Evolutionary conservation across 2,888 invertebrate species (phyloP), one percentile per base, ranked within the genome.

Genomic region (Habrosyne pyritoides): DNA sequence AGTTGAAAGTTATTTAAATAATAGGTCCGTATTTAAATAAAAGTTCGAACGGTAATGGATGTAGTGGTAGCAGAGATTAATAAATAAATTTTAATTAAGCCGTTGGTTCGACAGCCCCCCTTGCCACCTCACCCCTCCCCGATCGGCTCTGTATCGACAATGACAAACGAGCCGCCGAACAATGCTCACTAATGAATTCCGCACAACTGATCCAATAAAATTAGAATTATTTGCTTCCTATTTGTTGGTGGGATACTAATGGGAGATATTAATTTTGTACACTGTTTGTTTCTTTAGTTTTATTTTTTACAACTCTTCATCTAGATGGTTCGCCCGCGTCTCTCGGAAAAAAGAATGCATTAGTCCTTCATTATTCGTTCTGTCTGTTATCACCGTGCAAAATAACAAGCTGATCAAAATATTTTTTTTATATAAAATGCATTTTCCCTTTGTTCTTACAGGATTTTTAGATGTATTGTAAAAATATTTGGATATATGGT

Each of bases 61-160:
- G 42, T 42, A 42, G 42, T 42, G 42, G 42, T 18, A 42, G 42
- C 14, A 2, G 42, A 42, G 42, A 18, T 42, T 42, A 18, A 42
- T 42, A 42, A 42, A 42, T 42, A 65, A 67, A 71, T 69, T 71
- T 71, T 71, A 71, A 71, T 71, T 71, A 71, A 65, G 65, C 60
- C 57, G 42, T 42, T 42, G 42, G 42, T 42, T 42, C 2, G 42
- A 42, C 56, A 57, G 60, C 60, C 63, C 55, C 52, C 52, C 57
- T 50, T 60, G 63, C 42, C 42, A n/a, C 14, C 14, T 14, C 12
- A 2, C 12, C 18, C 18, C 18, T 5, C 42, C 8, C 42, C 7
- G 5, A 14, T n/a, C 18, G 42, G 18, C 42, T 42, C 42, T 2
- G 47, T 52, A 50, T 50, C 51, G 61, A 60, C 64, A 64, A 53